Evolutionary conservation across 2,888 invertebrate species (phyloP).

Genomic region (Eristalis arbustorum): DNA sequence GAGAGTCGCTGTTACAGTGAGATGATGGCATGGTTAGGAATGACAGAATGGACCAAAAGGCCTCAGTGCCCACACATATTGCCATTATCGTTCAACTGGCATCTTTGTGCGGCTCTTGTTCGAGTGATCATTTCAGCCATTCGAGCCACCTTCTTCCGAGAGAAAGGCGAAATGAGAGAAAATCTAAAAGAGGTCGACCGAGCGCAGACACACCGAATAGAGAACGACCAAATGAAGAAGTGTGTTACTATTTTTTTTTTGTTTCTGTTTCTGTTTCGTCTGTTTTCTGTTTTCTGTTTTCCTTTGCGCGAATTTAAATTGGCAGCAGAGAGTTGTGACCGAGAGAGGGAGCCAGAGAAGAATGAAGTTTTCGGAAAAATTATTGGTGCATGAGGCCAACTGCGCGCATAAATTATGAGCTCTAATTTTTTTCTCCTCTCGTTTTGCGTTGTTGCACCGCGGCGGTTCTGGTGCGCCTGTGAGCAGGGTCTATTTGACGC

Average conservation of each 20-base stretch:
- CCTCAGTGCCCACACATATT: slow-evolving; percentile 31
- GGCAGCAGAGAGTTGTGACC: slow-evolving; percentile 26
- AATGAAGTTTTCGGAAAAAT: slow-evolving; percentile 60
- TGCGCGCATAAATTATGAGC: slow-evolving; percentile 67
- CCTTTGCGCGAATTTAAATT: slow-evolving; percentile 47
- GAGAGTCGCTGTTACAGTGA: neutral
- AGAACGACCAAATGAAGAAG: slow-evolving; percentile 41
- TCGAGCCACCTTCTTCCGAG: slow-evolving; percentile 21
- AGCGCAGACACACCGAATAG: slow-evolving; percentile 52
- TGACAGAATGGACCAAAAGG: slow-evolving; percentile 59
- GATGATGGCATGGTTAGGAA: slow-evolving; percentile 14
- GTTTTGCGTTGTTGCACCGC: neutral
- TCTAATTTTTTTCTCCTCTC: slow-evolving; percentile 47
- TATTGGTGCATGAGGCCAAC: slow-evolving; percentile 71
- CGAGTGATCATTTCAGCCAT: slow-evolving; percentile 49
- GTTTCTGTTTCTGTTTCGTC: too few species aligned
- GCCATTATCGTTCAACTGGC: slow-evolving; percentile 31
- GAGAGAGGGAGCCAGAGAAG: neutral
- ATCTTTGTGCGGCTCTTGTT: slow-evolving; percentile 40
- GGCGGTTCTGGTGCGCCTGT: neutral
- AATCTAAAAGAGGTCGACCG: slow-evolving; percentile 68
- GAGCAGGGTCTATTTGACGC: slow-evolving; percentile 40
- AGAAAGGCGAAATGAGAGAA: slow-evolving; percentile 71
- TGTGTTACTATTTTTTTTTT: slow-evolving; percentile 46
- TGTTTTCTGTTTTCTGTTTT: neutral